Percentiles rank a stretch among this genome's conserved stretches.
Conservation (phyloP, 2,888 invertebrate species). For the Acleris emargana region DNA sequence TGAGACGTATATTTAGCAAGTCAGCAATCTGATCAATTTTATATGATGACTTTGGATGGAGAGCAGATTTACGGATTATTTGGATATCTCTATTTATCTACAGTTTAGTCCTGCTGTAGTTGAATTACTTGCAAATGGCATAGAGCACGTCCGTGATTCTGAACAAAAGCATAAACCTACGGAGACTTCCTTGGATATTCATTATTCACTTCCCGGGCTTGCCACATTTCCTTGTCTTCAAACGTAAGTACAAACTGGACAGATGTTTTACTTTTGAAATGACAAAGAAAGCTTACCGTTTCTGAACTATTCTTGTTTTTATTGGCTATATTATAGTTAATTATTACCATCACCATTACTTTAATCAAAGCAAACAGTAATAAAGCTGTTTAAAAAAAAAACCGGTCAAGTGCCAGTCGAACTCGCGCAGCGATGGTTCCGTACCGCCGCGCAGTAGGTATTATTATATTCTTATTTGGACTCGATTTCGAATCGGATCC, state of each 20-base stretch:
- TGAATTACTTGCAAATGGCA: slow-evolving; percentile 18
- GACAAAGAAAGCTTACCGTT: slow-evolving; percentile 26
- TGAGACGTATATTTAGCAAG: too few species aligned
- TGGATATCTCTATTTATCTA: background rate
- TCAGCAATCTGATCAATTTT: too few species aligned
- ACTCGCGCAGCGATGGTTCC: too few species aligned
- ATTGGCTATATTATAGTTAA: background rate
- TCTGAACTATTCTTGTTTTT: too few species aligned
- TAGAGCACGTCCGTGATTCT: slow-evolving; percentile 38
- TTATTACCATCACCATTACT: too few species aligned
- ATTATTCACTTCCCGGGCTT: slow-evolving; percentile 55
- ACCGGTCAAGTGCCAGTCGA: too few species aligned
- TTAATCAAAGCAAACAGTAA: too few species aligned
- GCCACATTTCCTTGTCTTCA: slow-evolving; percentile 58
- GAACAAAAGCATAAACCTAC: slow-evolving; percentile 43
- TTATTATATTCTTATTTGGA: too few species aligned
- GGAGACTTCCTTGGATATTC: slow-evolving; percentile 57
- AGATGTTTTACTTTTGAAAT: slow-evolving; percentile 22
- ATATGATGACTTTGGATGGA: too few species aligned
- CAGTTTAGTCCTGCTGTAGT: slow-evolving; percentile 25
- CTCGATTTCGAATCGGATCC: too few species aligned
- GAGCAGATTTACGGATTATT: background rate
- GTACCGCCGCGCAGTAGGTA: too few species aligned
- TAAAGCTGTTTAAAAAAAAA: too few species aligned
- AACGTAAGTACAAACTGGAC: slow-evolving; percentile 38